phyloP scores from a whole-genome alignment of 2,113 vertebrate genomes.

The Hemibagrus wyckioides region DNA sequence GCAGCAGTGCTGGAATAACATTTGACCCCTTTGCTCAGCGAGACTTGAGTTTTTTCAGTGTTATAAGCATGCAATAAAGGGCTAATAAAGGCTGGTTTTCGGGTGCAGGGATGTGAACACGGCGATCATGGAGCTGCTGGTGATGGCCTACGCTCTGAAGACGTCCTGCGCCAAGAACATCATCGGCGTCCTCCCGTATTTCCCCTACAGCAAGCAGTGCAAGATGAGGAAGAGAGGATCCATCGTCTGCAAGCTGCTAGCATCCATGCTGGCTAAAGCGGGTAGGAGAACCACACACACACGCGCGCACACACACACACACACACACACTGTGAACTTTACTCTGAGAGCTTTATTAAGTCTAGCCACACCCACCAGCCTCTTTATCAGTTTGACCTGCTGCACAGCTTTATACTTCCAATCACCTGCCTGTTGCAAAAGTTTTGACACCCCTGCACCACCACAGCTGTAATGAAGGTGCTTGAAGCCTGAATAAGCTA shows the following conservation, averaged over 20 bases:
- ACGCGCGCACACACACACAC: neutral
- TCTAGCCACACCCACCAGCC: neutral
- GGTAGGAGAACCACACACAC: conserved; percentile 67
- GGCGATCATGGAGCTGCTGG: conserved; percentile 95
- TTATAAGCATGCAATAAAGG: neutral
- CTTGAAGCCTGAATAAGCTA: too few relatives aligned
- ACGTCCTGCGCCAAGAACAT: conserved; percentile 96
- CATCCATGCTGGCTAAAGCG: conserved; percentile 95
- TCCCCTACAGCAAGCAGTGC: conserved; percentile 99
- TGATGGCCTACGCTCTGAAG: conserved; percentile 96
- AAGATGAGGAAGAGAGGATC: conserved; percentile 99
- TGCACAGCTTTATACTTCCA: neutral
- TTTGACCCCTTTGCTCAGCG: too few relatives aligned
- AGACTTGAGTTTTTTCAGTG: too few relatives aligned
- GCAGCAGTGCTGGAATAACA: neutral
- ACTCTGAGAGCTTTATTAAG: neutral
- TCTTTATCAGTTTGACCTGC: neutral
- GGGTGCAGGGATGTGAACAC: conserved; percentile 90
- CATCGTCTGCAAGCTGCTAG: conserved; percentile 95
- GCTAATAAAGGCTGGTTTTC: neutral
- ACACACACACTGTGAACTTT: neutral
- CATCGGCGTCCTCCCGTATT: conserved; percentile 96
- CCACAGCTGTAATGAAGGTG: neutral
- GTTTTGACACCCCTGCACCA: neutral
- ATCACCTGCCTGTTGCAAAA: neutral